A percentile compares a stretch with the other conserved stretches of the same genome.
phyloP scores from a whole-genome alignment of 2,113 vertebrate species.

The Aegithalos caudatus region DNA sequence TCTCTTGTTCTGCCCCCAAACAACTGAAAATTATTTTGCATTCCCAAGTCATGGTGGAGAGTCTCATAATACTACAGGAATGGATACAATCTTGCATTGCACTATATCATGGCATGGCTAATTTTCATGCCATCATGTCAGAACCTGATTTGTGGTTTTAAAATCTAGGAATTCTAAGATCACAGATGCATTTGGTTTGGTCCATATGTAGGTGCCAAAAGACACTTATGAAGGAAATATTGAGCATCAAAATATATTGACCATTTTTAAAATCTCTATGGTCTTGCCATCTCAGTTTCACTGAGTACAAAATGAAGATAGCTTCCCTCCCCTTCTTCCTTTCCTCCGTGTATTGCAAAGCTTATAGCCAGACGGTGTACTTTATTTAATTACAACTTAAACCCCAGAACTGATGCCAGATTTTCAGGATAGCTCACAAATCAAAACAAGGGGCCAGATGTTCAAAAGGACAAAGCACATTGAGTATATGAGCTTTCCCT shows the following conservation, averaged over 20 bases:
- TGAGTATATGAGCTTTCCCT: not conserved
- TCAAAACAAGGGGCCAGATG: slow-evolving; percentile 33
- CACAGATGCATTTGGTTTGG: not conserved
- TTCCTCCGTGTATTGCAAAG: not conserved
- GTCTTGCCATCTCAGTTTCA: not conserved
- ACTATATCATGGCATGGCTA: not conserved
- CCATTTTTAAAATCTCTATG: not conserved
- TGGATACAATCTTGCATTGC: not conserved
- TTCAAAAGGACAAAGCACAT: slow-evolving; percentile 3
- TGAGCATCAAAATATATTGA: not conserved
- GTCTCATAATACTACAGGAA: not conserved
- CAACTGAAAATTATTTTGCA: not conserved
- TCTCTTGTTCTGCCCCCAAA: not conserved
- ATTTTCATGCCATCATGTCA: not conserved
- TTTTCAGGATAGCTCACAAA: slow-evolving; percentile 26
- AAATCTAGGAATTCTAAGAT: not conserved
- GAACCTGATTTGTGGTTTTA: not conserved
- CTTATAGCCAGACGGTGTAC: not conserved
- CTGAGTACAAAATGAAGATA: not conserved
- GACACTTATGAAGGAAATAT: not conserved
- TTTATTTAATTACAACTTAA: slow-evolving; percentile 37
- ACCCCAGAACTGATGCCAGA: slow-evolving; percentile 1
- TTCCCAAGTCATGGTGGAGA: not conserved
- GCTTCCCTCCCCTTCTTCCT: fast-evolving
- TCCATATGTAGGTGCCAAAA: not conserved